These are phyloP conservation scores for Cossypha dichroa DNA, from an alignment of 2,797 vertebrate genomes.

Conservation along the genomic window DNA sequence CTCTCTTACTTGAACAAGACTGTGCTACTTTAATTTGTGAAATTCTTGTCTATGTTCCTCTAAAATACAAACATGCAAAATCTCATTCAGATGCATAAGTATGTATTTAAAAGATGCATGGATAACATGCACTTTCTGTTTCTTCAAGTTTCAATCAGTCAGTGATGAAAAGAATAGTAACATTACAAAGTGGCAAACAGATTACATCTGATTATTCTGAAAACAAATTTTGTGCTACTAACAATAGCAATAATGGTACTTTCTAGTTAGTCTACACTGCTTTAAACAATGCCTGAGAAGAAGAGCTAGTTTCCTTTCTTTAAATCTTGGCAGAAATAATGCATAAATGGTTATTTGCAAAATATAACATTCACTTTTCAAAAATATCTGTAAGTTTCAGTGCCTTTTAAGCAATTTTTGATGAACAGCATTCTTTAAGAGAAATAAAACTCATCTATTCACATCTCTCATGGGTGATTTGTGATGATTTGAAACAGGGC, in stretches of 20 bases:
- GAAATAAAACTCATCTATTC: background rate
- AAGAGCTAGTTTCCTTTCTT: background rate
- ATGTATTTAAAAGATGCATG: background rate
- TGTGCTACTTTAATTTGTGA: background rate
- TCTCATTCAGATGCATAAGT: background rate
- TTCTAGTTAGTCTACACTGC: background rate
- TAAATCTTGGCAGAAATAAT: background rate
- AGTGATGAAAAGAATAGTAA: background rate
- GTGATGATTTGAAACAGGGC: background rate
- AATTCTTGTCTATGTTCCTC: background rate
- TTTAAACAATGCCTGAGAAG: background rate
- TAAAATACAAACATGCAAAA: background rate
- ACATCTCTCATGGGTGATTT: rapidly evolving
- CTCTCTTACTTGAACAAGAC: background rate
- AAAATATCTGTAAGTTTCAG: background rate
- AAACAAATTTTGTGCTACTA: background rate
- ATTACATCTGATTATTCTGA: background rate
- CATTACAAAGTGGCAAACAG: background rate
- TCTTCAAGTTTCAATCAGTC: background rate
- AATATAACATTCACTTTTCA: background rate
- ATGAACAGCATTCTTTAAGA: background rate
- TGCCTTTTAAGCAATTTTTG: background rate
- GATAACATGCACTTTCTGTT: background rate
- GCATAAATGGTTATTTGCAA: background rate
- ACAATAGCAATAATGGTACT: background rate